phyloP scores from a whole-genome alignment of 2,797 vertebrate species.

The Clamator glandarius region DNA sequence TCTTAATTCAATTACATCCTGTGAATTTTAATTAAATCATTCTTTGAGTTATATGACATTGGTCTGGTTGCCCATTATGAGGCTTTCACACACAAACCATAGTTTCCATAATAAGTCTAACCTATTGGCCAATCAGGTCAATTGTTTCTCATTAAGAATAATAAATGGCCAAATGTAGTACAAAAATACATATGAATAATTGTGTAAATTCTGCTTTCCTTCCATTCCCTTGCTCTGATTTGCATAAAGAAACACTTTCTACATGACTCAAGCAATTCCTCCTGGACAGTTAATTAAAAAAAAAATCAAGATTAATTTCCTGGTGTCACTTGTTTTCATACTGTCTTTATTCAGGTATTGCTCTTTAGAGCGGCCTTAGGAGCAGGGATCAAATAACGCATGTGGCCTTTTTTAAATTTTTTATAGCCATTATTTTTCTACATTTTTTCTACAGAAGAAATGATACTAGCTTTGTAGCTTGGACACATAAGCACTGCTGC shows the following conservation, averaged over 20 bases:
- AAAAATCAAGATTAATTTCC: neutral
- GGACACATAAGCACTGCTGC: neutral
- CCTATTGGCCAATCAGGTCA: neutral
- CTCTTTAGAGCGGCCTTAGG: neutral
- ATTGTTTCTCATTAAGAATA: neutral
- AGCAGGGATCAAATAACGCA: neutral
- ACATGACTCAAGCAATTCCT: neutral
- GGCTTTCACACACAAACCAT: neutral
- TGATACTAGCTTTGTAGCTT: accelerated
- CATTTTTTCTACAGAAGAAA: neutral
- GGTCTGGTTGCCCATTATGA: neutral
- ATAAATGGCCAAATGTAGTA: neutral
- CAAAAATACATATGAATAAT: neutral
- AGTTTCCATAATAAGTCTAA: neutral
- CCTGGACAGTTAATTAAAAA: neutral
- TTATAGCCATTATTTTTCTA: neutral
- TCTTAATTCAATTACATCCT: neutral
- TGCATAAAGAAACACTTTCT: neutral
- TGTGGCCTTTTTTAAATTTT: neutral
- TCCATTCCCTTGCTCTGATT: neutral
- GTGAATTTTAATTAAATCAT: slow-evolving; percentile 35
- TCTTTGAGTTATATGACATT: neutral
- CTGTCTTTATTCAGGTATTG: neutral
- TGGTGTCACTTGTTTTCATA: neutral
- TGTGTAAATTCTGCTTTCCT: neutral